Percentiles rank a stretch among this genome's conserved stretches.
Evolutionary conservation across 2,888 invertebrate species (phyloP).

Genomic region (Trilocha varians): DNA sequence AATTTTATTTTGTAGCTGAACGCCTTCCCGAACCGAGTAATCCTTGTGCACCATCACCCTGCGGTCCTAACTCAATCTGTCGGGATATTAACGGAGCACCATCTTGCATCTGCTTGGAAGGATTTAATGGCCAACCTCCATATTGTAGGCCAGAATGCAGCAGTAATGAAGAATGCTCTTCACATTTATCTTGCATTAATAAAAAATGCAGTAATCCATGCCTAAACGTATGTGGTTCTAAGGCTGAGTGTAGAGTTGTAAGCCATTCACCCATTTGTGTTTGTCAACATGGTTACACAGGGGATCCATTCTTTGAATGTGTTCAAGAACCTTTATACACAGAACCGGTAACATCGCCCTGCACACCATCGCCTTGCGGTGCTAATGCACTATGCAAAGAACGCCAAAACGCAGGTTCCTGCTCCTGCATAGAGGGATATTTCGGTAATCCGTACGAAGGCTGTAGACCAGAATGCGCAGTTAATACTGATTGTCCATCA

Average conservation of each 20-base stretch:
- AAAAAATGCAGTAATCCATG: conserved; percentile 86
- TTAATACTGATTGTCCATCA: conserved; percentile 81
- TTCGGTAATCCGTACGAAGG: conserved; percentile 86
- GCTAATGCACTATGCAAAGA: conserved; percentile 77
- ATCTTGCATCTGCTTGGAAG: conserved; percentile 82
- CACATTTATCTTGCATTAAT: conserved; percentile 80
- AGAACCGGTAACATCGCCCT: conserved; percentile 62
- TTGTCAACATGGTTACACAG: conserved; percentile 78
- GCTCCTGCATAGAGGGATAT: conserved; percentile 80
- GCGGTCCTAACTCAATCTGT: conserved; percentile 84
- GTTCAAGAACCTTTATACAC: conserved; percentile 38
- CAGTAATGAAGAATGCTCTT: conserved; percentile 82
- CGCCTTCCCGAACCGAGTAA: conserved; percentile 65
- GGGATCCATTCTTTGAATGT: conserved; percentile 84
- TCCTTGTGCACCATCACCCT: conserved; percentile 84
- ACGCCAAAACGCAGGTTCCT: conserved; percentile 75
- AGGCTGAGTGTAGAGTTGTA: conserved; percentile 83
- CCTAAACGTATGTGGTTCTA: conserved; percentile 79
- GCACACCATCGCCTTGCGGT: conserved; percentile 77
- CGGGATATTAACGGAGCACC: conserved; percentile 78
- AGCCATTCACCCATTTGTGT: conserved; percentile 84
- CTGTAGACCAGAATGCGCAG: conserved; percentile 82
- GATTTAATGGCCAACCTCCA: conserved; percentile 80
- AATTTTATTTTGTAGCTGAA: conserved; percentile 52
- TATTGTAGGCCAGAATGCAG: conserved; percentile 86